Percentiles rank a stretch among this genome's conserved stretches.
Conservation (phyloP, 2,113 vertebrate species). For the Sapajus apella region DNA sequence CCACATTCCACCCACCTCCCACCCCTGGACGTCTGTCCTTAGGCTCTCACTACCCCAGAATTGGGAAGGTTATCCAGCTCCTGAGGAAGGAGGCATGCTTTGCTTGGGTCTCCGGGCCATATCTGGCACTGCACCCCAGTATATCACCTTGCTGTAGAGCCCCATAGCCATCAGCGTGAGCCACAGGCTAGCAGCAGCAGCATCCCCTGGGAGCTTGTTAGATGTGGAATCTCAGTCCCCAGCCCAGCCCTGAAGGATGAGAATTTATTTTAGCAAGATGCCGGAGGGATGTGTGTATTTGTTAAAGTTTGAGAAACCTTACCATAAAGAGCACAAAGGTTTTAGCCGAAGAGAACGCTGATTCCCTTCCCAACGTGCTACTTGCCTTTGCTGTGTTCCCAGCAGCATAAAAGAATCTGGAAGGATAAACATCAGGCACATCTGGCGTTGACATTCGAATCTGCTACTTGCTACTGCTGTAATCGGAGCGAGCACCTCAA, state of each 20-base stretch:
- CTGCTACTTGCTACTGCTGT: accelerated
- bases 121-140: not conserved
- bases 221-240: not conserved
- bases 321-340: not conserved
- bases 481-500: not conserved
- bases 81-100: not conserved
- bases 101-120: not conserved
- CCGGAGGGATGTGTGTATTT: accelerated
- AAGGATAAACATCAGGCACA: not conserved
- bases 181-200: not conserved
- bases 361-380: accelerated
- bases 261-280: not conserved
- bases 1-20: not conserved
- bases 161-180: not conserved
- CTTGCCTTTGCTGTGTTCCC: not conserved
- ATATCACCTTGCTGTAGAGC: not conserved
- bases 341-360: not conserved
- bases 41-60: not conserved
- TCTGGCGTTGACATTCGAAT: not conserved
- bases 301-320: not conserved
- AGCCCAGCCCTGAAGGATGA: not conserved
- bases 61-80: not conserved
- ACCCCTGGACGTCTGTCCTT: not conserved
- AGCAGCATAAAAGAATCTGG: no score
- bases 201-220: not conserved